phyloP scores from a whole-genome alignment of 2,888 invertebrate genomes.

The Anthoptus insignis region DNA sequence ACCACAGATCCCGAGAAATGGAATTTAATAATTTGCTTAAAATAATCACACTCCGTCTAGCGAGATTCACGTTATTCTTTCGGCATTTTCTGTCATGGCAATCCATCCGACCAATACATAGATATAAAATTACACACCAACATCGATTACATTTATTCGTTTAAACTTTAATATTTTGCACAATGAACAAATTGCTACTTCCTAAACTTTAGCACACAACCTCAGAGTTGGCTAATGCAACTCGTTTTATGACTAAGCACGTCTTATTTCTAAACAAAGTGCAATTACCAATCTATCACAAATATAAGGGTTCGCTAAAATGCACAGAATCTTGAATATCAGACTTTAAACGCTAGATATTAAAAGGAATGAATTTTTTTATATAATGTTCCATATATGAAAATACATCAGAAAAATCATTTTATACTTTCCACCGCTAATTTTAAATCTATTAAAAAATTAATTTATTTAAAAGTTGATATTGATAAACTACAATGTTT shows the following conservation, averaged over 20 bases:
- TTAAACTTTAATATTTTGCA: slow-evolving; percentile 24
- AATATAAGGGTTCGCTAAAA: slow-evolving; percentile 56
- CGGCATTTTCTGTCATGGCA: slow-evolving; percentile 48
- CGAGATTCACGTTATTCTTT: slow-evolving; percentile 57
- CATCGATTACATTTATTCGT: slow-evolving; percentile 38
- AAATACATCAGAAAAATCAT: slow-evolving; percentile 33
- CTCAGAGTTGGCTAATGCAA: slow-evolving; percentile 73
- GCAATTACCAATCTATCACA: slow-evolving; percentile 55
- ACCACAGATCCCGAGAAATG: slow-evolving; percentile 38
- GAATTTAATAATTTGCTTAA: slow-evolving; percentile 34
- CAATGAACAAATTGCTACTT: slow-evolving; percentile 46
- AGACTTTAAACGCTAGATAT: slow-evolving; percentile 55
- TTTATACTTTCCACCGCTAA: slow-evolving; percentile 32
- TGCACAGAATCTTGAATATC: slow-evolving; percentile 54
- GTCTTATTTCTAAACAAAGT: slow-evolving; percentile 62
- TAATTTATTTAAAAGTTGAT: slow-evolving; percentile 9
- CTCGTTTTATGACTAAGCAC: slow-evolving; percentile 70
- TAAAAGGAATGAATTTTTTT: slow-evolving; percentile 50
- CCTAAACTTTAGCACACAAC: slow-evolving; percentile 77
- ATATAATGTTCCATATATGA: slow-evolving; percentile 36
- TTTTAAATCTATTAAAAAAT: slow-evolving; percentile 20
- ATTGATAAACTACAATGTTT: slow-evolving; percentile 15
- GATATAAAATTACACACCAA: slow-evolving; percentile 32
- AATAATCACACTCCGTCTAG: slow-evolving; percentile 28
- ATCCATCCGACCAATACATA: slow-evolving; percentile 48